These are phyloP conservation scores for Lutraria lutraria DNA, from an alignment of 2,888 invertebrate genomes.

Conservation along the genomic window DNA sequence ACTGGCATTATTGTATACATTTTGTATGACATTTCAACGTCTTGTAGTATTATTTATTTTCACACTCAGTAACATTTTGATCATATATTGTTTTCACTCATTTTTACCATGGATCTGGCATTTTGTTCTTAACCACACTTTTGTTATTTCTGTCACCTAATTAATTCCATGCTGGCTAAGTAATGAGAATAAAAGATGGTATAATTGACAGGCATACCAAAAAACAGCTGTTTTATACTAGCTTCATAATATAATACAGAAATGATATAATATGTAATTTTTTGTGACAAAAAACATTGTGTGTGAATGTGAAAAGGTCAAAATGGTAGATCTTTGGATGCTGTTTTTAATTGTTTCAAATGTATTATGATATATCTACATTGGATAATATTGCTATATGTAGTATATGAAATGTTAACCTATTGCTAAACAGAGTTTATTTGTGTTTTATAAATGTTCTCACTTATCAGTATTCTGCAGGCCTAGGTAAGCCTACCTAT, in stretches of 20 bases:
- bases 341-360: background rate
- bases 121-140: background rate
- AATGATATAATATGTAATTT: no score
- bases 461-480: background rate
- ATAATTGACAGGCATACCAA: no score
- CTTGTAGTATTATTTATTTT: conserved; percentile 10
- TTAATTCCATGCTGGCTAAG: no score
- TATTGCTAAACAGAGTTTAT: conserved; percentile 6
- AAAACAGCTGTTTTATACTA: no score
- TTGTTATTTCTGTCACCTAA: background rate
- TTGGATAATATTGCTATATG: conserved; percentile 1
- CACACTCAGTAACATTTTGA: background rate
- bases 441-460: background rate
- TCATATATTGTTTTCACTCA: background rate
- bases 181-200: no score
- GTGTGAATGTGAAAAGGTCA: background rate
- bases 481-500: background rate
- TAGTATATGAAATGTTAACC: background rate
- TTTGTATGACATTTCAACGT: background rate
- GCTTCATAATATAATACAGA: no score
- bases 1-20: background rate
- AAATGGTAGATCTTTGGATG: background rate
- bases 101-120: background rate
- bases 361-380: background rate
- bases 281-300: background rate